phyloP scores from a whole-genome alignment of 2,888 invertebrate genomes.

The Geophilus truncorum region DNA sequence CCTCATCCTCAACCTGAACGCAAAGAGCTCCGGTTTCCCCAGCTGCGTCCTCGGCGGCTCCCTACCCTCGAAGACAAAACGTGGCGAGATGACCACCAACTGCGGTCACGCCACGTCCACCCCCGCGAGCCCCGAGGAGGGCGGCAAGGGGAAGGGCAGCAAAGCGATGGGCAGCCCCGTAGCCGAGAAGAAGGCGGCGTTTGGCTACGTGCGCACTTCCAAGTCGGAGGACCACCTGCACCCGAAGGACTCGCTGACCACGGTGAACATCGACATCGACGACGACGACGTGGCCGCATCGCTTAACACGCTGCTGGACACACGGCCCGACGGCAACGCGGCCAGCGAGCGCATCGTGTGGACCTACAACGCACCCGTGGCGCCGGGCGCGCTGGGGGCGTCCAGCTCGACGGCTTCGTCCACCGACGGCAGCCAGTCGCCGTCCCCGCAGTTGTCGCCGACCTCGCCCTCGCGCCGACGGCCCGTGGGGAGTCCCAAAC shows the following conservation, averaged over 20 bases:
- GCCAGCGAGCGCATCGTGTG: constrained; percentile 70
- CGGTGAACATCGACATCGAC: constrained; percentile 85
- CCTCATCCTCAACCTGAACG: constrained; percentile 75
- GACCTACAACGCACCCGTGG: constrained; percentile 82
- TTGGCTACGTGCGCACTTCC: constrained; percentile 66
- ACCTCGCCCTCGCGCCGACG: constrained; percentile 82
- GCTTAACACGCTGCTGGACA: constrained; percentile 81
- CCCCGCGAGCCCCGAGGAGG: constrained; percentile 39
- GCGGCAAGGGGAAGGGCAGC: constrained; percentile 35
- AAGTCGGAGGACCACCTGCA: constrained; percentile 89
- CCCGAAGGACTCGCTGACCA: constrained; percentile 73
- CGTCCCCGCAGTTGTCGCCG: constrained; percentile 56
- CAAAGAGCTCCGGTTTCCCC: constrained; percentile 32
- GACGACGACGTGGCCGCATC: constrained; percentile 84
- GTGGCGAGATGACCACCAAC: constrained; percentile 34
- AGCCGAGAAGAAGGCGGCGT: constrained; percentile 39
- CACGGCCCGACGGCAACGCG: constrained; percentile 50
- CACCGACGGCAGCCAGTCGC: constrained; percentile 55
- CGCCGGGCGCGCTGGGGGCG: background rate
- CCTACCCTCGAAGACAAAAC: constrained; percentile 36
- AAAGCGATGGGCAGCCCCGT: constrained; percentile 39
- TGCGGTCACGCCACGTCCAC: constrained; percentile 37
- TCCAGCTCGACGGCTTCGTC: constrained; percentile 7
- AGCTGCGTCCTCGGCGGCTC: background rate
- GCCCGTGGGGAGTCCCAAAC: constrained; percentile 58